Base-by-base conservation (phyloP, 1,140 invertebrate genomes). In the Bursaphelenchus mucronatus region DNA sequence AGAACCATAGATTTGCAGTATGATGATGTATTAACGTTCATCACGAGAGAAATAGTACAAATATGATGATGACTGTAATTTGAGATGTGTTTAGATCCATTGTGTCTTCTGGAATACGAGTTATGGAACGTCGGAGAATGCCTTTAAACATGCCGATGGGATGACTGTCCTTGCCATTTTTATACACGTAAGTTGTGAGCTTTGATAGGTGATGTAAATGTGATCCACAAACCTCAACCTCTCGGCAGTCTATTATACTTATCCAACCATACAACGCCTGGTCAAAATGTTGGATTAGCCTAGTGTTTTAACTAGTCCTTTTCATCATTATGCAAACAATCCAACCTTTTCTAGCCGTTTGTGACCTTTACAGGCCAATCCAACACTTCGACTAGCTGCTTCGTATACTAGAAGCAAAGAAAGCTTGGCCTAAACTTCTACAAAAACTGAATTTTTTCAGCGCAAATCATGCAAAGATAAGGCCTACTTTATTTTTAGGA, bases 41-140 rank as follows among this genome's bases (percentile, higher is more conserved):
- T 55, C 41, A n/a, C n/a, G 4, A 13, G 41, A 13, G 4, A n/a
- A 55, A 55, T 15, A 4, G 41, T 46, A n/a, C n/a, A n/a, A n/a
- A n/a, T n/a, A n/a, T n/a, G 53, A 6, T 4, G 19, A 6, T 30
- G 1, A 30, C 30, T 30, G 30, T n/a, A 57, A 57, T 10, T 17
- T 11, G 46, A 19, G n/a, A 30, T 30, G 30, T 30, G 43, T 61
- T 56, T 45, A 64, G 63, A 64, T 64, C 41, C 63, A 64, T 50
- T 64, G 63, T 40, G 63, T 64, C 21, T 64, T 63, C 19, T 64
- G 63, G 63, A 64, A 64, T 30, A 64, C 59, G 30, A 39, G 39
- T 40, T 61, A 63, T 17, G 63, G 63, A 63, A 64, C 56, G 13
- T 43, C 40, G n/a, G 44, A 64, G 52, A 52, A 64, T 10, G 43